Base-by-base conservation (phyloP, 1,140 invertebrate species). In the Catajapyx aquilonaris region DNA sequence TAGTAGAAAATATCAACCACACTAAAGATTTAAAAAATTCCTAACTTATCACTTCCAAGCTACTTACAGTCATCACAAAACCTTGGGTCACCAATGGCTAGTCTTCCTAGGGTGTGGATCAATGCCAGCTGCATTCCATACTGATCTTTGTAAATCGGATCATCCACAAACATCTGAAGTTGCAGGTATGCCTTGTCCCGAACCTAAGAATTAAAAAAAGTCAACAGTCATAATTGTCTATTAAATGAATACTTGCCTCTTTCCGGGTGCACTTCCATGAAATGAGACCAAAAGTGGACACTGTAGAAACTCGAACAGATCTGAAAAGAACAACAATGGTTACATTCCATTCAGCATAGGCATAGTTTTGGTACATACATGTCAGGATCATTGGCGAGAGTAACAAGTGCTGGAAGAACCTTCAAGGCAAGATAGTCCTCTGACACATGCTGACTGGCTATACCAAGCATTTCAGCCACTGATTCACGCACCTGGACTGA, bases 161-260 rank as follows among this genome's bases (percentile, higher is more conserved):
- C 69, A 44, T 62, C 60, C 31, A 70, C 51, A 28, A 76, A 71
- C 3, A 62, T 68, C 53, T 76, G 71, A n/a, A 79, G 51, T 46
- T 77, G 73, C 52, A 77, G 62, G 46, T 72, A 69, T 21, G 69
- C 69, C 55, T 77, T 73, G 46, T 78, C 74, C 35, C 71, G 59
- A 15, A 73, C 65, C 61, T 76, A 55, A 7, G 37, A 44, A 22
- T 30, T 13, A 32, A 15, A 39, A 5, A 17, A 37, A 19, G 21
- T 17, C 33, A 28, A 9, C 7, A 28, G 13, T 9, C 13, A 28
- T 28, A 28, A 28, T 7, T 28, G 7, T 9, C 23, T 9, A 28
- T 13, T 28, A 28, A 9, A 28, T 28, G 13, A 28, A 9, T 13
- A 50, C 48, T 52, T 46, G 64, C 61, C 47, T 64, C 60, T 52